Conservation (phyloP, 2,113 vertebrate species). For the Salvelinus namaycush region DNA sequence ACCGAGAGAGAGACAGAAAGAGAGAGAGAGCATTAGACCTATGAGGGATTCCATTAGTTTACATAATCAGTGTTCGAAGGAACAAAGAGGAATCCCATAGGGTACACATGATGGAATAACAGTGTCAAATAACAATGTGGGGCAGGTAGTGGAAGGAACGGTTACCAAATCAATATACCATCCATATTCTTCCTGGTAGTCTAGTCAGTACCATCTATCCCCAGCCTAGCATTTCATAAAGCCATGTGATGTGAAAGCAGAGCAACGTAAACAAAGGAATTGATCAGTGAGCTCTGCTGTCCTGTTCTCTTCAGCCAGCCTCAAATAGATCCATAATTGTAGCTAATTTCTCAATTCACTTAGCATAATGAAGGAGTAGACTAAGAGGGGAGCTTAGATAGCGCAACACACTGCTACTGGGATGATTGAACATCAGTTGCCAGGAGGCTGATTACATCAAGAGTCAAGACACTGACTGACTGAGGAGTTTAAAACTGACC, state of each 20-base stretch:
- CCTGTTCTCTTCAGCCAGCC: slow-evolving; percentile 15
- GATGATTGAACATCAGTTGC: not conserved
- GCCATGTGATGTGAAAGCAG: slow-evolving; percentile 6
- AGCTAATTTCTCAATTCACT: slow-evolving; percentile 21
- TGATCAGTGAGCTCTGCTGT: slow-evolving; percentile 49
- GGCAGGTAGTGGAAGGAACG: too few relatives aligned
- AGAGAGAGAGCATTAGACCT: slow-evolving; percentile 30
- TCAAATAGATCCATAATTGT: slow-evolving; percentile 58
- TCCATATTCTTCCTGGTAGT: too few relatives aligned
- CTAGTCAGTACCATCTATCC: too few relatives aligned
- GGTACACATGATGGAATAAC: slow-evolving; percentile 21
- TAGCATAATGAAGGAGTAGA: not conserved
- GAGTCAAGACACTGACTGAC: not conserved
- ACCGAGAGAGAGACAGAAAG: not conserved
- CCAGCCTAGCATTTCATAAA: not conserved
- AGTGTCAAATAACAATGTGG: slow-evolving; percentile 44
- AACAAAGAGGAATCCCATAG: slow-evolving; percentile 20
- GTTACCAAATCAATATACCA: too few relatives aligned
- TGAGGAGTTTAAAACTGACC: not conserved
- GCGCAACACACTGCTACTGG: too few relatives aligned
- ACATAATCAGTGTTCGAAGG: slow-evolving; percentile 4
- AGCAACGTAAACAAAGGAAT: slow-evolving; percentile 8
- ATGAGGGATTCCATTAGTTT: not conserved
- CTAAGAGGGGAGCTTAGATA: not conserved
- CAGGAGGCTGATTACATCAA: not conserved